A percentile compares a stretch with the other conserved stretches of the same genome.
phyloP scores from a whole-genome alignment of 2,888 invertebrate genomes.

The Campoplex nolae region DNA sequence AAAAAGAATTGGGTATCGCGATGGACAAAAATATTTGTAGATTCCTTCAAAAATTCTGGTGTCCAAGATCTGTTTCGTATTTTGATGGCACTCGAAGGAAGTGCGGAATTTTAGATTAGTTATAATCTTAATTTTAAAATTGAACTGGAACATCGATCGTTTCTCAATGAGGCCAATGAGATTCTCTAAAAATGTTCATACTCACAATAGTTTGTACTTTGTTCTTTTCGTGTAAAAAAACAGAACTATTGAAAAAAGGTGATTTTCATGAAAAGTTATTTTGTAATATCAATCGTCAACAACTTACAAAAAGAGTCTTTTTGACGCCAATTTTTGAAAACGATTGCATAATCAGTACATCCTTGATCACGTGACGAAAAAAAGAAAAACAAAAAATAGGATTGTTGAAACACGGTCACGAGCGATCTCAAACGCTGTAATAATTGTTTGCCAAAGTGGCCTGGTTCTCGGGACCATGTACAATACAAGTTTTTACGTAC shows the following conservation, averaged over 20 bases:
- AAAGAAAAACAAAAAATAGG: not conserved
- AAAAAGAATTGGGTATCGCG: not conserved
- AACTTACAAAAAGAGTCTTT: too few species aligned
- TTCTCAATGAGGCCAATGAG: not conserved
- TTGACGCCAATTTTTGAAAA: not conserved
- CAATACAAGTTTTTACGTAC: constrained; percentile 38
- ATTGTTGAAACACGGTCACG: not conserved
- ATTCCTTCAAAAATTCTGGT: not conserved
- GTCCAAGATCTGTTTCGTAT: not conserved
- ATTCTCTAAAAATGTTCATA: not conserved
- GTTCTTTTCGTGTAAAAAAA: not conserved
- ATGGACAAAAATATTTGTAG: not conserved
- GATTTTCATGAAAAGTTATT: too few species aligned
- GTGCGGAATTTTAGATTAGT: not conserved
- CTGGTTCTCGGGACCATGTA: constrained; percentile 57
- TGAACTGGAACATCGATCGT: not conserved
- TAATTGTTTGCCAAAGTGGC: constrained; percentile 28
- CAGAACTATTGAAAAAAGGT: not conserved
- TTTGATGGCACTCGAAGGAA: not conserved
- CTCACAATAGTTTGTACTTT: not conserved
- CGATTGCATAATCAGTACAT: constrained; percentile 3
- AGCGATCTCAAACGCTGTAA: not conserved
- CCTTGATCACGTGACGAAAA: not conserved
- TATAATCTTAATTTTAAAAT: not conserved
- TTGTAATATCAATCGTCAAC: too few species aligned